Evolutionary conservation across 2,113 vertebrate species (phyloP).

Genomic region (Penelope pileata): DNA sequence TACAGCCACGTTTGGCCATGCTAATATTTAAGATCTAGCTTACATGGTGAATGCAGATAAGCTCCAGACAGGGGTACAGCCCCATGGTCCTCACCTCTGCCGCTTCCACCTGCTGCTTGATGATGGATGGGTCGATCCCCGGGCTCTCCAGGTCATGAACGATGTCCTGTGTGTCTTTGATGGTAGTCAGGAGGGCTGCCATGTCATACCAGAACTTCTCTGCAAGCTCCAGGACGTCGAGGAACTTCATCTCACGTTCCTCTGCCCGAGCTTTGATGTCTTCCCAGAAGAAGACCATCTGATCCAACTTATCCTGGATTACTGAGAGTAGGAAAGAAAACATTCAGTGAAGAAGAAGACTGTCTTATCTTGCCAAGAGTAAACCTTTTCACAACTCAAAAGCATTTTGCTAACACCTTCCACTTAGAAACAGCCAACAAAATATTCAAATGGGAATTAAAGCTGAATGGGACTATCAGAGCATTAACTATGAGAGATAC

Average conservation of each 20-base stretch:
- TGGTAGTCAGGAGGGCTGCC: conserved; percentile 93
- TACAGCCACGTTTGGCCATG: not conserved
- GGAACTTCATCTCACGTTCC: conserved; percentile 93
- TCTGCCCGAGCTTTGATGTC: conserved; percentile 94
- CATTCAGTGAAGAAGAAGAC: not conserved
- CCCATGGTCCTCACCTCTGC: conserved; percentile 82
- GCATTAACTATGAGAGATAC: not conserved
- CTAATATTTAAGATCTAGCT: rapidly evolving
- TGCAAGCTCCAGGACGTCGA: conserved; percentile 92
- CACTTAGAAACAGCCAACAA: not conserved
- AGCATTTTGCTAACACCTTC: not conserved
- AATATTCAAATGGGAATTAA: not conserved
- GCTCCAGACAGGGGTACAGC: not conserved
- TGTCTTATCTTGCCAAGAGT: not conserved
- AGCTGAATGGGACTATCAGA: not conserved
- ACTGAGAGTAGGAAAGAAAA: conserved; percentile 71
- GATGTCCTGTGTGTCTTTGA: conserved; percentile 94
- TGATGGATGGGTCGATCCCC: conserved; percentile 98
- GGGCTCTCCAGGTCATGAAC: conserved; percentile 96
- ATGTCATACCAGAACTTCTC: conserved; percentile 99
- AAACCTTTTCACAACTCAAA: not conserved
- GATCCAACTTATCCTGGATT: conserved; percentile 91
- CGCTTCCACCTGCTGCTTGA: conserved; percentile 97
- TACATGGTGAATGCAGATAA: not conserved
- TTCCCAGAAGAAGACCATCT: conserved; percentile 96